phyloP scores from a whole-genome alignment of 2,113 vertebrate species.

The Oenanthe oenanthe region DNA sequence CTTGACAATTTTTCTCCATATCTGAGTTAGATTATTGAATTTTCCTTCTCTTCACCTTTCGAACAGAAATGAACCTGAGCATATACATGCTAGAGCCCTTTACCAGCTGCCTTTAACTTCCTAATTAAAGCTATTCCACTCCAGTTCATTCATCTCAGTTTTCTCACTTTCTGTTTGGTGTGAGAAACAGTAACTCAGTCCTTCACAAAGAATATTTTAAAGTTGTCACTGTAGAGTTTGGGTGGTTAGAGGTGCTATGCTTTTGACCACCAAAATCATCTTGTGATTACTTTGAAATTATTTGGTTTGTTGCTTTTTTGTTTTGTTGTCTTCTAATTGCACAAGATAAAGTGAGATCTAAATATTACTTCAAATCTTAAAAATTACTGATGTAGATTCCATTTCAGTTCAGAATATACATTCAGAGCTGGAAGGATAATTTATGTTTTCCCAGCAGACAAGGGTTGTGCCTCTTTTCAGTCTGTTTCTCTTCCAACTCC shows the following conservation, averaged over 20 bases:
- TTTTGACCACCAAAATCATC: background rate
- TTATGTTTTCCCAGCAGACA: background rate
- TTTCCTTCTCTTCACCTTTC: background rate
- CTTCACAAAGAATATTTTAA: background rate
- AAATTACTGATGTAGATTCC: background rate
- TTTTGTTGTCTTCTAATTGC: background rate
- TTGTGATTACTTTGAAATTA: background rate
- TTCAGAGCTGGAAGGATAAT: background rate
- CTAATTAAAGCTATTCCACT: background rate
- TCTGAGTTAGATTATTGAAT: background rate
- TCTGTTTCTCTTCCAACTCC: background rate
- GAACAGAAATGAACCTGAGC: background rate
- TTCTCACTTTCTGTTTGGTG: background rate
- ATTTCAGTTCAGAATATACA: background rate
- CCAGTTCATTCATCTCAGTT: background rate
- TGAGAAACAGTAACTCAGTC: background rate
- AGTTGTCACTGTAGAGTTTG: background rate
- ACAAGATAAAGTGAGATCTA: background rate
- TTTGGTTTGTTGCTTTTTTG: background rate
- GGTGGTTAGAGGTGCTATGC: background rate
- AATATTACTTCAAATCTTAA: background rate
- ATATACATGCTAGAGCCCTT: background rate
- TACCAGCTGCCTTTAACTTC: background rate
- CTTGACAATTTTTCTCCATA: fast-evolving
- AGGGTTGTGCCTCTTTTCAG: background rate